phyloP scores from a whole-genome alignment of 2,797 vertebrate species.

The Thalassophryne amazonica region DNA sequence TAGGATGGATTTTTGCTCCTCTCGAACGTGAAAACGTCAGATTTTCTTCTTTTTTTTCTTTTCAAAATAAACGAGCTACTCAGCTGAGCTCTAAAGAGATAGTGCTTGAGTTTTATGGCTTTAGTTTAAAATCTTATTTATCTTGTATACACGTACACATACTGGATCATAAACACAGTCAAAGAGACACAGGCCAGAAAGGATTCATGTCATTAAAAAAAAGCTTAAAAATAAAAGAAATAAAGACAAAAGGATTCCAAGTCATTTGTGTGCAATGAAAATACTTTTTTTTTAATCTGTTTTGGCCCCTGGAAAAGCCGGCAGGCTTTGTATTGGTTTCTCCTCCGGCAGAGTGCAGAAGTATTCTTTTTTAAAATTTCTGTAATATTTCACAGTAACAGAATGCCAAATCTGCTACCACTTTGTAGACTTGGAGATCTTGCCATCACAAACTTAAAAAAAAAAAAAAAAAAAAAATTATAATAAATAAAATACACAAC shows the following conservation, averaged over 20 bases:
- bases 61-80: conserved; percentile 73
- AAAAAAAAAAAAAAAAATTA: conserved; percentile 1
- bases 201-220: conserved; percentile 62
- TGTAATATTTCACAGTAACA: conserved; percentile 21
- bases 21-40: conserved; percentile 61
- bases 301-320: conserved; percentile 44
- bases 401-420: conserved; percentile 17
- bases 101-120: conserved; percentile 86
- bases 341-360: conserved; percentile 19
- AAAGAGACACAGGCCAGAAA: conserved; percentile 67
- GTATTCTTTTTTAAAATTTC: conserved; percentile 12
- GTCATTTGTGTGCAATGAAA: conserved; percentile 32
- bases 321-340: conserved; percentile 27
- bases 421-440: conserved; percentile 66
- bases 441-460: neutral
- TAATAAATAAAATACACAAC: conserved; percentile 21
- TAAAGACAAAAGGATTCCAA: conserved; percentile 64
- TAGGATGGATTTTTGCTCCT: conserved; percentile 61
- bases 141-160: conserved; percentile 71
- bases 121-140: conserved; percentile 80
- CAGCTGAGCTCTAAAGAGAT: conserved; percentile 80
- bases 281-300: conserved; percentile 20
- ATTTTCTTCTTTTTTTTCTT: conserved; percentile 47
- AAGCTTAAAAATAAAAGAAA: conserved; percentile 54
- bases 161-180: conserved; percentile 69